Base-by-base conservation (phyloP, 1,140 invertebrate species). In the Aethina tumida region DNA sequence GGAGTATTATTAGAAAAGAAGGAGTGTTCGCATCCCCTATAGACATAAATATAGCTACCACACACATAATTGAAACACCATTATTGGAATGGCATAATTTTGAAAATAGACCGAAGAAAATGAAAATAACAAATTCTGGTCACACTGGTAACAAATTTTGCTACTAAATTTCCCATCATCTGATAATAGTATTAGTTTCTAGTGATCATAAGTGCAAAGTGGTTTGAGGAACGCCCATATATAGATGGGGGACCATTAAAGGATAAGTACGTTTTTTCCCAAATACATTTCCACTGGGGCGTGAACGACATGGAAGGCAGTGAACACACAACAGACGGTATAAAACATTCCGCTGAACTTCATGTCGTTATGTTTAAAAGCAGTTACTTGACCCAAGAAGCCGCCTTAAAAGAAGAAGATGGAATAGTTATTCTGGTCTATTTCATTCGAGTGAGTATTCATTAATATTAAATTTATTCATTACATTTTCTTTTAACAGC, bases 211-310 rank as follows among this genome's bases (percentile, higher is more conserved):
- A 73, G 69, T 32, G 66, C 63, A 7, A 73, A 70, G 57, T 77
- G 73, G 73, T 54, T 56, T 14, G 52, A 66, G 2, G 66, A 73
- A 41, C 40, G 65, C 6, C 71, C 74, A 0, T 73, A 68, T 44
- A 33, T 80, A 10, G 56, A 61, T 20, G 71, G 68, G 3, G 79
- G 80, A 1, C 75, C 75, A 0, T 64, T 84, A 32, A 47, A 59
- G 2, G 70, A 69, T 2, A 72, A 69, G 41, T 85, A 83, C 45
- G 56, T 73, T 0, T 72, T 88, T 28, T 73, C 74, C 0, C 81
- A 85, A 55, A 62, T 87, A 24, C 86, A 91, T 62, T 79, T 90
- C 40, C 87, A 91, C 56, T 91, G 86, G 83, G 84, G 84, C 2
- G 48, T 62, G 9, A 69, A 74, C 25, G 71, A 81, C 48, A 70